A percentile compares a stretch with the other conserved stretches of the same genome.
Conservation (phyloP, 2,113 vertebrate species). For the Hystrix cristata region DNA sequence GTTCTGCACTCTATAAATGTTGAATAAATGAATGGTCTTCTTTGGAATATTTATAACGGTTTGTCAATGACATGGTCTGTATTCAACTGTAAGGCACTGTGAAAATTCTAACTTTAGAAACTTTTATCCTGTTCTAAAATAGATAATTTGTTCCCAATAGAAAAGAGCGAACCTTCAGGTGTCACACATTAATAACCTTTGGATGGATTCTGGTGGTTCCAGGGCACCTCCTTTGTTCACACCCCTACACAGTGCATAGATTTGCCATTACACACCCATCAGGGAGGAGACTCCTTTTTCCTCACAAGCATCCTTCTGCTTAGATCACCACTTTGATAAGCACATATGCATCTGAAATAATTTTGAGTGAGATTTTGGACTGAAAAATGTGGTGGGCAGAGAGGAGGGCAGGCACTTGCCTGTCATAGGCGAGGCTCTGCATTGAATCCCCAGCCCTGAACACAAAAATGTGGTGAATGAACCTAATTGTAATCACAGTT, state of each 20-base stretch:
- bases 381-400: background rate
- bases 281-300: background rate
- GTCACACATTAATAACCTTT: background rate
- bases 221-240: background rate
- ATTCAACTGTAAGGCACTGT: background rate
- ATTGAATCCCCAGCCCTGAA: background rate
- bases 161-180: background rate
- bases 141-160: background rate
- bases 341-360: background rate
- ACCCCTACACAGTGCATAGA: background rate
- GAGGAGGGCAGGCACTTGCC: background rate
- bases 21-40: background rate
- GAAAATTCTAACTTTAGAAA: background rate
- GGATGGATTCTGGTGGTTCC: background rate
- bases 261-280: background rate
- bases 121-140: background rate
- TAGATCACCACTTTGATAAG: constrained; percentile 26
- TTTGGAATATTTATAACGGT: constrained; percentile 18
- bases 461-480: background rate
- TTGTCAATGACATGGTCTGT: background rate
- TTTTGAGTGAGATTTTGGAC: constrained; percentile 29
- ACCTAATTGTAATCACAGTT: background rate
- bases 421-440: background rate
- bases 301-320: background rate
- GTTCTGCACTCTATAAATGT: background rate